Evolutionary conservation across 2,113 vertebrate species (phyloP).

Genomic region (Hemiscyllium ocellatum): DNA sequence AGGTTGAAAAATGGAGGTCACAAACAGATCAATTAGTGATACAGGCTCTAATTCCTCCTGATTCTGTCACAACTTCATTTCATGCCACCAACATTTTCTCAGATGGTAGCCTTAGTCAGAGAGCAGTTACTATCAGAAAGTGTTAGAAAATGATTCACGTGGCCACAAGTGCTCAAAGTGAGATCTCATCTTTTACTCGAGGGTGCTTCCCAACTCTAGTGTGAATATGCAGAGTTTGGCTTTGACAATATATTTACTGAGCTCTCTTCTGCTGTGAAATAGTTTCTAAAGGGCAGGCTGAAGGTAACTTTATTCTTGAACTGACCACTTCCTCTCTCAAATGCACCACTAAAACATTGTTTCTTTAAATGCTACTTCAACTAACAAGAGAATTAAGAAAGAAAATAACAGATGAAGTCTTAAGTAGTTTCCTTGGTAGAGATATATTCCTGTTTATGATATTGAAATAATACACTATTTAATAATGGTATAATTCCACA

Average conservation of each 20-base stretch:
- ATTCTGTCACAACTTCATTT: background rate
- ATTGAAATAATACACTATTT: constrained; percentile 27
- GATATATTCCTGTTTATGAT: constrained; percentile 31
- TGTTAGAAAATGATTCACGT: background rate
- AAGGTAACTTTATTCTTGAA: background rate
- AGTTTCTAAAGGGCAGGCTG: background rate
- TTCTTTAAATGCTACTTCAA: background rate
- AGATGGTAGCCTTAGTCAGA: background rate
- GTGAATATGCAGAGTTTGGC: background rate
- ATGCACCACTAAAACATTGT: background rate
- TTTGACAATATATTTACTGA: too few relatives aligned
- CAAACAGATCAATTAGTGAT: background rate
- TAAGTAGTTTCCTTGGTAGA: background rate
- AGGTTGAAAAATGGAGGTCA: background rate
- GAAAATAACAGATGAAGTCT: background rate
- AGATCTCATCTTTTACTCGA: background rate
- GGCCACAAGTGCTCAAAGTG: background rate
- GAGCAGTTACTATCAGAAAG: background rate
- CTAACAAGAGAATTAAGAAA: background rate
- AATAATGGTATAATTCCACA: background rate
- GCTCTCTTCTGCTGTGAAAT: background rate
- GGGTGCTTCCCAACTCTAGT: background rate
- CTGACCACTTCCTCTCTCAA: background rate
- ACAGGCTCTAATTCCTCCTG: background rate
- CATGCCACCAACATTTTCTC: background rate